Evolutionary conservation across 2,113 vertebrate genomes (phyloP), one percentile per base, ranked within the genome.

Genomic region (Cyanoliseus patagonus): DNA sequence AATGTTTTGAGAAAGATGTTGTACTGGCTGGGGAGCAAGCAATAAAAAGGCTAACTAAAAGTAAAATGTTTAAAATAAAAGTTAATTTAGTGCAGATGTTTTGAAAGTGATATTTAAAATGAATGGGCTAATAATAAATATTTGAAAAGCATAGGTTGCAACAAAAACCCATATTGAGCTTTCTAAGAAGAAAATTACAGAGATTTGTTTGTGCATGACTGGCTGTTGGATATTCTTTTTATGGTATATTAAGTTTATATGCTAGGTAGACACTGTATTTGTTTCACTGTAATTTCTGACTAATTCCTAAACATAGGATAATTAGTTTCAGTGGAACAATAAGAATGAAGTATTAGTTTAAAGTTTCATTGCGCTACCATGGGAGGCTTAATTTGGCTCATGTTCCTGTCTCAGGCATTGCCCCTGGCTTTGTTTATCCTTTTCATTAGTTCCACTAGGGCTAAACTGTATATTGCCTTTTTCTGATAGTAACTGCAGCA

Each of bases 121-220:
- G 27, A 83, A 80, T 39, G 23, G 28, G 4, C 10, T 84, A 68
- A 87, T 30, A 90, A 73, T 69, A 93, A 92, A 89, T 68, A 78
- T 70, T 93, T 88, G 49, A 82, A 82, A 96, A 93, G 39, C 64
- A n/a, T 22, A 52, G 19, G 85, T 93, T 87, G 22, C 59, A 67
- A 47, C 12, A 86, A 66, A 63, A 77, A 3, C 11, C 41, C 55
- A 28, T 88, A 69, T 2, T 64, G 53, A 90, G n/a, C 10, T 86
- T 11, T 57, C 31, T 53, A 67, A 74, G 37, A 86, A 68, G 28
- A 78, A 90, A 89, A 82, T 90, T 92, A 86, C 5, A 53, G 73
- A 77, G 53, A 88, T 92, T 88, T 95, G 81, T 91, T 91, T 96
- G 59, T 88, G 73, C 41, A 24, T 92, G 75, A 62, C 25, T 82